Base-by-base conservation (phyloP, 2,113 vertebrate genomes). In the Tichodroma muraria region DNA sequence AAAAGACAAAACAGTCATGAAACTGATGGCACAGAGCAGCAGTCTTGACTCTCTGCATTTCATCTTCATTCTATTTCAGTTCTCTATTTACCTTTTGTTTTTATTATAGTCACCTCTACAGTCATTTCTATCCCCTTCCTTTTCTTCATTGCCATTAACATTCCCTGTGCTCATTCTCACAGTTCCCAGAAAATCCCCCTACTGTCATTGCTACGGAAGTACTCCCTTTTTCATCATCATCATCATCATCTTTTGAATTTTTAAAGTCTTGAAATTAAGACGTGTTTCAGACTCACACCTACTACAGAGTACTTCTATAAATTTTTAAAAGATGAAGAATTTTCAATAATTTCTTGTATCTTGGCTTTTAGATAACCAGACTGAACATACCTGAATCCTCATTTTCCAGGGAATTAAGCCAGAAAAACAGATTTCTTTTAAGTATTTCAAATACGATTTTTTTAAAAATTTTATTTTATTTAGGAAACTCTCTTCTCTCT, bases 201-300 rank as follows among this genome's bases (percentile, higher is more conserved):
- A 20, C 20, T 53, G 17, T 53, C 16, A 59, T 15, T 35, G 20
- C 30, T 47, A 28, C 30, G 7, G 20, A 86, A 90, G 60, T 45
- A 37, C 12, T 27, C 37, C 9, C 16, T 61, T 78, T 70, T 69
- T 42, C 6, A 1, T n/a, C 1, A 1, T 37, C 2, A 1, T 42
- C 6, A 1, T n/a, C 1, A 1, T 21, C 15, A 52, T 38, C 44
- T 50, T 94, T 77, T 50, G 30, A 90, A 22, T 25, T 49, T 69
- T 65, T 53, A 18, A 47, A 72, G 10, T 64, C 80, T 35, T 72
- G 21, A 79, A 95, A 85, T 45, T 20, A 37, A 89, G 33, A 31
- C 20, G 6, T 38, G 6, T 59, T 79, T 79, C 53, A 79, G 42
- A 45, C 15, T 89, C 23, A 50, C 15, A 59, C 4, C 9, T 50